Conservation (phyloP, 2,888 invertebrate species). For the Drosophila pseudotakahashii region DNA sequence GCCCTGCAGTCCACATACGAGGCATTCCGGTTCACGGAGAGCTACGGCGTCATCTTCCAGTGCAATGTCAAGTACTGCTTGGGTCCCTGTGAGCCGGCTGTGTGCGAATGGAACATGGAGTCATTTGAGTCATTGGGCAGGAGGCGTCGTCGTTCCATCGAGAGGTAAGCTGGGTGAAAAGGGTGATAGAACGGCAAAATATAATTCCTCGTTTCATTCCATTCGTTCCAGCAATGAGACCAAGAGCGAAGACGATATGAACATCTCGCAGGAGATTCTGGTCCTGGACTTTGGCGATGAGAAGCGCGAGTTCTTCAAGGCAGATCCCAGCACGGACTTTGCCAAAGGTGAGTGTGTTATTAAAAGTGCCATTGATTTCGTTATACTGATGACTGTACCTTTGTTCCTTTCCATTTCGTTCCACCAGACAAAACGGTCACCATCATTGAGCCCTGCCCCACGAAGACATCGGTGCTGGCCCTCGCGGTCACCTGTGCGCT, state of each 20-base stretch:
- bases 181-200: background rate
- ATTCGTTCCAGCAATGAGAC: constrained; percentile 85
- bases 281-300: constrained; percentile 97
- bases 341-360: constrained; percentile 87
- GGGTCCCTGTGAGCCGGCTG: constrained; percentile 96
- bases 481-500: constrained; percentile 96
- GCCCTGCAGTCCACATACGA: constrained; percentile 96
- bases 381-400: constrained; percentile 11
- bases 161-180: constrained; percentile 72
- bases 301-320: constrained; percentile 91
- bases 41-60: constrained; percentile 98
- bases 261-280: constrained; percentile 96
- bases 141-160: constrained; percentile 90
- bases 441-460: constrained; percentile 95
- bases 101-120: constrained; percentile 96
- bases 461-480: constrained; percentile 95
- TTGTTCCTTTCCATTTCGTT: background rate
- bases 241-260: constrained; percentile 89
- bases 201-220: background rate
- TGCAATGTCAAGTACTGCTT: constrained; percentile 98
- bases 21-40: constrained; percentile 97
- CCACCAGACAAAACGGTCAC: constrained; percentile 93
- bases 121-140: constrained; percentile 94
- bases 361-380: background rate
- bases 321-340: constrained; percentile 90